Evolutionary conservation across 2,113 vertebrate species (phyloP).

Genomic region (Campylomormyrus tamandua): DNA sequence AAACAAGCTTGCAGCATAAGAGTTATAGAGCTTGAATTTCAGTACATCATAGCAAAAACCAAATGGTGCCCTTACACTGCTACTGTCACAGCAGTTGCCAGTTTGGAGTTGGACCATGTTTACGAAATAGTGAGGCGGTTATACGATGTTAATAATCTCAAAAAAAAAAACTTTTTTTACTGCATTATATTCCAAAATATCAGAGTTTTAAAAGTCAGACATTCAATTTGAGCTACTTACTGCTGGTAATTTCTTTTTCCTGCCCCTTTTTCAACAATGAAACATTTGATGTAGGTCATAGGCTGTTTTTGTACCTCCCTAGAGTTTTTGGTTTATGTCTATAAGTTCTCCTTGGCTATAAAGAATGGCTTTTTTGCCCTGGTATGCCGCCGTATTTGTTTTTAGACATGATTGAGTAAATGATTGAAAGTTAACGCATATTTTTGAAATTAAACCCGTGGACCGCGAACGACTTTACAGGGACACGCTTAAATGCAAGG

Average conservation of each 20-base stretch:
- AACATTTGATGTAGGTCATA: constrained; percentile 9
- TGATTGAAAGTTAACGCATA: neutral
- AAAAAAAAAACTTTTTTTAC: too few species aligned
- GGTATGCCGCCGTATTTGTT: neutral
- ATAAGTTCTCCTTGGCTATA: neutral
- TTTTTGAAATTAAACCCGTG: neutral
- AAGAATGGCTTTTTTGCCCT: neutral
- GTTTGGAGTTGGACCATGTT: neutral
- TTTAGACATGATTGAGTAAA: neutral
- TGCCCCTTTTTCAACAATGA: neutral
- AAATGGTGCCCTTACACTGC: neutral
- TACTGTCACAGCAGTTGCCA: neutral
- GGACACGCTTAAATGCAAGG: neutral
- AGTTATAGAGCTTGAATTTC: neutral
- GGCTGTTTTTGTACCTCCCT: neutral
- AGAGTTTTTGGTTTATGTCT: neutral
- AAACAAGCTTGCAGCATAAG: neutral
- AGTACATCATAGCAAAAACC: neutral
- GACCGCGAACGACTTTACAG: neutral
- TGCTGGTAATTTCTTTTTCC: neutral
- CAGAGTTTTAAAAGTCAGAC: neutral
- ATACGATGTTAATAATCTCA: neutral
- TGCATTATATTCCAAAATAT: neutral
- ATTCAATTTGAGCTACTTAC: neutral
- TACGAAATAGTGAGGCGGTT: neutral